Conservation (phyloP, 1,140 invertebrate genomes). For the Meloidogyne exigua region DNA sequence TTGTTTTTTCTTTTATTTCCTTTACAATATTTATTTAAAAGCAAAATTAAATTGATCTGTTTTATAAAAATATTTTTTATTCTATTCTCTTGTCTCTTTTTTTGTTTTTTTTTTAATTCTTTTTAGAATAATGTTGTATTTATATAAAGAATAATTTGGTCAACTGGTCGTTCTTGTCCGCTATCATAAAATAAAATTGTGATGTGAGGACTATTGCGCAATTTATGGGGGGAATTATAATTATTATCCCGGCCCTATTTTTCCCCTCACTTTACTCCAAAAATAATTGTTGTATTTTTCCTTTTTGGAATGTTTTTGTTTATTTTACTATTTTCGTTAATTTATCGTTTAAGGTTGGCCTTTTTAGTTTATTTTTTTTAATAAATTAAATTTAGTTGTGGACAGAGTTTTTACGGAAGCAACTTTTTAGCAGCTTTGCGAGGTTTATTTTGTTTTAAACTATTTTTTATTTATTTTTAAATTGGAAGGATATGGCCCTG, state of each 20-base stretch:
- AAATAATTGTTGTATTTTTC: no score
- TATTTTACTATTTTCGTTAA: neutral
- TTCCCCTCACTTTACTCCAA: neutral
- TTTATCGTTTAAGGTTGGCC: neutral
- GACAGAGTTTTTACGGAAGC: slow-evolving; percentile 51
- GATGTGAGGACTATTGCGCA: neutral
- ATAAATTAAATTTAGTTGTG: slow-evolving; percentile 11
- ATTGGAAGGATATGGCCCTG: slow-evolving; percentile 48
- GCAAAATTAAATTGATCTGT: no score
- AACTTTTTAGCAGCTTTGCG: slow-evolving; percentile 54
- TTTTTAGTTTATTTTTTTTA: neutral
- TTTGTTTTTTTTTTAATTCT: no score
- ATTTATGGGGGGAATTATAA: neutral
- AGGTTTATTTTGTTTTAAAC: slow-evolving; percentile 11
- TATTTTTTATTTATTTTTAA: neutral
- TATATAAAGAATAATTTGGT: neutral
- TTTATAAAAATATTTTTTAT: no score
- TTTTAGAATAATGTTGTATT: no score
- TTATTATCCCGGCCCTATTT: no score
- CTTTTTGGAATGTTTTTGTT: neutral
- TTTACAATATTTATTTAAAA: no score
- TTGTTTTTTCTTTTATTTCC: no score
- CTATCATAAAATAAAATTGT: neutral
- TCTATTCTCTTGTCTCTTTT: no score
- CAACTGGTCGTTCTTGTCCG: neutral